A percentile compares a stretch with the other conserved stretches of the same genome.
These are phyloP conservation scores for Leptopilina syphax DNA, from an alignment of 2,888 invertebrate species.

Conservation along the genomic window DNA sequence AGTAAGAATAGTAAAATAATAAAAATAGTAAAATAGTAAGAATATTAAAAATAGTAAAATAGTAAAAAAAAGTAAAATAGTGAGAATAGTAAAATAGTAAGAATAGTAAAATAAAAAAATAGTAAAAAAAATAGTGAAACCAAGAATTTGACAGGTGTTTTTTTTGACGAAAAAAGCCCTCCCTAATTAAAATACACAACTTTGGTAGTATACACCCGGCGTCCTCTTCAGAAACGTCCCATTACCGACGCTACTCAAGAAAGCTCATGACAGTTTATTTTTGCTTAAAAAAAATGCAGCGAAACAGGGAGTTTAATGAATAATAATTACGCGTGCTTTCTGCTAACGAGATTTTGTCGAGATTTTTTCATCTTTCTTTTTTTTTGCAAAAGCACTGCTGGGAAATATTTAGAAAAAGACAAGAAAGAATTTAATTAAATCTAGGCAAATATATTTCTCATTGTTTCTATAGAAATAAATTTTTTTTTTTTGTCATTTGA, in stretches of 20 bases:
- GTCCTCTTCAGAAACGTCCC: conserved; percentile 18
- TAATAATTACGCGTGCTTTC: conserved; percentile 39
- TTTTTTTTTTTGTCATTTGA: not conserved
- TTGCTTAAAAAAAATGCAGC: conserved; percentile 27
- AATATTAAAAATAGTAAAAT: too few species aligned
- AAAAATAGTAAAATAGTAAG: too few species aligned
- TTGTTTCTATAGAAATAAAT: not conserved
- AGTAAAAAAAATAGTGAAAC: not conserved
- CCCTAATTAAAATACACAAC: conserved; percentile 29
- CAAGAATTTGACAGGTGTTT: not conserved
- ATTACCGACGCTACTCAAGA: conserved; percentile 39
- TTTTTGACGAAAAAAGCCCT: not conserved
- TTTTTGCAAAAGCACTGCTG: conserved; percentile 1
- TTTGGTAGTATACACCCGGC: not conserved
- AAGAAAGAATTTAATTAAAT: conserved; percentile 36
- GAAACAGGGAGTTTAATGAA: conserved; percentile 39
- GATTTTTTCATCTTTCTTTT: not conserved
- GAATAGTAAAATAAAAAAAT: not conserved
- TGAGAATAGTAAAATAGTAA: too few species aligned
- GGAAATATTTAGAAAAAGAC: conserved; percentile 21
- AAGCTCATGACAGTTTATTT: conserved; percentile 35
- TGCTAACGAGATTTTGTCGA: conserved; percentile 38
- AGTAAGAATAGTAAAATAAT: too few species aligned
- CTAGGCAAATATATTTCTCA: not conserved
- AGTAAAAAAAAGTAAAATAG: too few species aligned